These are phyloP conservation scores for Chitala chitala DNA, from an alignment of 2,113 vertebrate species.

Conservation along the genomic window DNA sequence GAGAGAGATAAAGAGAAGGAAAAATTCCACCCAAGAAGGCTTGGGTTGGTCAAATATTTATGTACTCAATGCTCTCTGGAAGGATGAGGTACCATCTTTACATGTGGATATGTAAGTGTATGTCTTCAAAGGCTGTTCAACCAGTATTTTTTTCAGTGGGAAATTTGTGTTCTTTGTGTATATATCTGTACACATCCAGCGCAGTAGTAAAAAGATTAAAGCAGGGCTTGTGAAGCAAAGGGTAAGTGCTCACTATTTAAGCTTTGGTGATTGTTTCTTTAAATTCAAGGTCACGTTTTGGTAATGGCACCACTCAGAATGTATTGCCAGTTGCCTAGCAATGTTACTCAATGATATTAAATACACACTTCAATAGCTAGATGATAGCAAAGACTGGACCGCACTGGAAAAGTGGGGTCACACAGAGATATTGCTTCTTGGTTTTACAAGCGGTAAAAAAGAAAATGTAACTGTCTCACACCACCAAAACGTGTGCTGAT, in stretches of 20 bases:
- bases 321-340: constrained; percentile 64
- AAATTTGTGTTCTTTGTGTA: neutral
- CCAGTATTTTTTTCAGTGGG: neutral
- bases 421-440: constrained; percentile 65
- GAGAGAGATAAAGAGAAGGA: no score
- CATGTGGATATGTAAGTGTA: neutral
- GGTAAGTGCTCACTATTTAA: constrained; percentile 47
- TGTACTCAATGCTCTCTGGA: no score
- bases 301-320: constrained; percentile 43
- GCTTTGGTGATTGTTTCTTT: constrained; percentile 60
- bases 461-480: constrained; percentile 41
- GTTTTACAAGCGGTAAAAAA: constrained; percentile 62
- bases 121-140: neutral
- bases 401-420: constrained; percentile 51
- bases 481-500: constrained; percentile 44
- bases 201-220: constrained; percentile 24
- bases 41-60: no score
- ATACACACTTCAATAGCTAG: constrained; percentile 53
- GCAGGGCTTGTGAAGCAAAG: constrained; percentile 31
- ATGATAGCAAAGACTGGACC: constrained; percentile 51
- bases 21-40: no score
- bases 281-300: constrained; percentile 61
- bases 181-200: neutral
- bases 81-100: no score
- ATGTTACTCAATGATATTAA: constrained; percentile 66